These are phyloP conservation scores for Nycticryphes semicollaris DNA, from an alignment of 2,113 vertebrate species.

Conservation along the genomic window DNA sequence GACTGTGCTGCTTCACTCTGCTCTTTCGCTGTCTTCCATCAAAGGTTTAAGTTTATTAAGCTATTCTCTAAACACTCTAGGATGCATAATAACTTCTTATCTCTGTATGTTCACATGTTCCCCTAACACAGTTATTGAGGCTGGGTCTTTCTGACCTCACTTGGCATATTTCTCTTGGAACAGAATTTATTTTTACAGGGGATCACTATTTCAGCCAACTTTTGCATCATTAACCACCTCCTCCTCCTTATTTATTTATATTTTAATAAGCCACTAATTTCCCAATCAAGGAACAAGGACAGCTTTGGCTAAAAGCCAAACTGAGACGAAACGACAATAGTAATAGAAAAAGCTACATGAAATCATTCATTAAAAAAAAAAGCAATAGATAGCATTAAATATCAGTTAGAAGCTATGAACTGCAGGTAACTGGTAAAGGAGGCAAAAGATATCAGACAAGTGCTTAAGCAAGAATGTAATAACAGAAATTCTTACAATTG, in stretches of 20 bases:
- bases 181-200: slow-evolving; percentile 23
- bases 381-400: neutral
- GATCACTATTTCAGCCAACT: slow-evolving; percentile 49
- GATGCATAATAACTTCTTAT: slow-evolving; percentile 17
- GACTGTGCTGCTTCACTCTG: neutral
- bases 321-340: neutral
- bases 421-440: slow-evolving; percentile 10
- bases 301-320: neutral
- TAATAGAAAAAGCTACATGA: neutral
- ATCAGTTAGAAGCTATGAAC: neutral
- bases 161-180: slow-evolving; percentile 51
- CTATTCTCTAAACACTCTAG: neutral
- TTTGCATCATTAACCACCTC: slow-evolving; percentile 52
- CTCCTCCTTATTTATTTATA: slow-evolving; percentile 53
- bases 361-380: neutral
- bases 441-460: neutral
- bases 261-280: slow-evolving; percentile 59
- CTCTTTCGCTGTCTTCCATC: neutral
- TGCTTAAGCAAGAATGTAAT: neutral
- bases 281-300: slow-evolving; percentile 14
- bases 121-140: neutral
- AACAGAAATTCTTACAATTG: neutral
- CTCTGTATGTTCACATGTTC: neutral
- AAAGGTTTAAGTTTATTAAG: neutral
- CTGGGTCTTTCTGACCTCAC: slow-evolving; percentile 38